phyloP scores from a whole-genome alignment of 92 coral and sea anemone genomes.

The Anthopleura xanthogrammica region DNA sequence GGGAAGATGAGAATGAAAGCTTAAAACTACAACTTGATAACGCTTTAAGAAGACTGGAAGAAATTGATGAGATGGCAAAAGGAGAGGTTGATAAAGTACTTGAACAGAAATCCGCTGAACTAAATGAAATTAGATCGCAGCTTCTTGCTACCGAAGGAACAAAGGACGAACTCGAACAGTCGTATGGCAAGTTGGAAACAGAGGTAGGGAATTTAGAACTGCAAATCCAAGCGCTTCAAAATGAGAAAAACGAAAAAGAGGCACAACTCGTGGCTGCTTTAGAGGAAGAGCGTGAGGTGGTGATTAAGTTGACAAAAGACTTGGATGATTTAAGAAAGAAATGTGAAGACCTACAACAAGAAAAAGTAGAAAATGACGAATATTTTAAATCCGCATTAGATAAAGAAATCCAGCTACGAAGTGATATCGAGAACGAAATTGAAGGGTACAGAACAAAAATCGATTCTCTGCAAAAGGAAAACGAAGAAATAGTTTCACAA shows the following conservation, averaged over 20 bases:
- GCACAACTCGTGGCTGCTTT: slow-evolving; percentile 14
- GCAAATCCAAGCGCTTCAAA: slow-evolving; percentile 52
- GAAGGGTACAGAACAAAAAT: slow-evolving; percentile 19
- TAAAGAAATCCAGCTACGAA: slow-evolving; percentile 34
- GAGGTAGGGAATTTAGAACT: slow-evolving; percentile 61
- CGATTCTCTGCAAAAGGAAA: slow-evolving; percentile 22
- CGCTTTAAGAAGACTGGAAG: slow-evolving; percentile 23
- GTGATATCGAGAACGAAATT: slow-evolving; percentile 25
- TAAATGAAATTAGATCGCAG: slow-evolving; percentile 41
- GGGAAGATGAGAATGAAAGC: slow-evolving; percentile 9
- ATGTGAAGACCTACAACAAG: slow-evolving; percentile 1
- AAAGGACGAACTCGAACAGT: slow-evolving; percentile 31
- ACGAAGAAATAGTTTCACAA: slow-evolving; percentile 15
- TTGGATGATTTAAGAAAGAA: background rate
- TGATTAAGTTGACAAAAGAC: background rate
- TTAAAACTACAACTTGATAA: slow-evolving; percentile 16
- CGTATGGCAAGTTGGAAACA: slow-evolving; percentile 41
- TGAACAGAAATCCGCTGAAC: slow-evolving; percentile 14
- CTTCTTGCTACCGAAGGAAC: slow-evolving; percentile 22
- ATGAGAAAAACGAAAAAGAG: slow-evolving; percentile 19
- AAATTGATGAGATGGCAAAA: background rate
- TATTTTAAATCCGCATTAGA: slow-evolving; percentile 32
- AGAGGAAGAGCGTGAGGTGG: slow-evolving; percentile 31
- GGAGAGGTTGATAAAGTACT: slow-evolving; percentile 14
- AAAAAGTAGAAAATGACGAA: slow-evolving; percentile 10